These are phyloP conservation scores for Scytalopus superciliaris DNA, from an alignment of 2,113 vertebrate genomes.

Conservation along the genomic window DNA sequence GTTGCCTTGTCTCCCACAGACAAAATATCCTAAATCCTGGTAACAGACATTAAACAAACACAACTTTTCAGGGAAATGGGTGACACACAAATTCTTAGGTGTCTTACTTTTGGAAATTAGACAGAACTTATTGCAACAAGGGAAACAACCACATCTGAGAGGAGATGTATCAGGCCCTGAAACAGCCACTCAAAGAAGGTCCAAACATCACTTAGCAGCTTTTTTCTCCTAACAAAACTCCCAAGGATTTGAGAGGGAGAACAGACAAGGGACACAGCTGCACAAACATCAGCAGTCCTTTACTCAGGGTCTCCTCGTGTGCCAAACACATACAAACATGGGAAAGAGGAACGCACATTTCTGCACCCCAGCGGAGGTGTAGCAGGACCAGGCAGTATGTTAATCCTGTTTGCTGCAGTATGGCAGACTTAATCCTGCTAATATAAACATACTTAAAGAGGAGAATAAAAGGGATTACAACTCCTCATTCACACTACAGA, in stretches of 20 bases:
- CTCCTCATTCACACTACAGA: not conserved
- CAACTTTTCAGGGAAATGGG: not conserved
- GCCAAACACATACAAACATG: not conserved
- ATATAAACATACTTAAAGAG: not conserved
- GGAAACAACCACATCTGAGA: not conserved
- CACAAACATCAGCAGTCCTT: not conserved
- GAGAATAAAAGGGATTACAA: not conserved
- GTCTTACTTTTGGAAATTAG: not conserved
- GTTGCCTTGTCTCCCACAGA: not conserved
- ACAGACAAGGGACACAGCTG: fast-evolving
- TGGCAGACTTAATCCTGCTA: not conserved
- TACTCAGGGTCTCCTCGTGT: not conserved
- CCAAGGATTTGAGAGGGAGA: not conserved
- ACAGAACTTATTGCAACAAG: not conserved
- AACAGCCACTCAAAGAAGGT: not conserved
- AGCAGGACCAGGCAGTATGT: not conserved
- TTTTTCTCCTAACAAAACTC: not conserved
- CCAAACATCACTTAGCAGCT: not conserved
- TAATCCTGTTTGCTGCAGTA: not conserved
- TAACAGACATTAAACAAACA: not conserved
- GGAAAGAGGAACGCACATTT: not conserved
- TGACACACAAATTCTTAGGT: not conserved
- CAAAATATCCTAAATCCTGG: not conserved
- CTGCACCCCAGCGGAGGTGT: not conserved
- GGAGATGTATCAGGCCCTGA: not conserved